Base-by-base conservation (phyloP, 2,113 vertebrate species). In the Brachirus orientalis region DNA sequence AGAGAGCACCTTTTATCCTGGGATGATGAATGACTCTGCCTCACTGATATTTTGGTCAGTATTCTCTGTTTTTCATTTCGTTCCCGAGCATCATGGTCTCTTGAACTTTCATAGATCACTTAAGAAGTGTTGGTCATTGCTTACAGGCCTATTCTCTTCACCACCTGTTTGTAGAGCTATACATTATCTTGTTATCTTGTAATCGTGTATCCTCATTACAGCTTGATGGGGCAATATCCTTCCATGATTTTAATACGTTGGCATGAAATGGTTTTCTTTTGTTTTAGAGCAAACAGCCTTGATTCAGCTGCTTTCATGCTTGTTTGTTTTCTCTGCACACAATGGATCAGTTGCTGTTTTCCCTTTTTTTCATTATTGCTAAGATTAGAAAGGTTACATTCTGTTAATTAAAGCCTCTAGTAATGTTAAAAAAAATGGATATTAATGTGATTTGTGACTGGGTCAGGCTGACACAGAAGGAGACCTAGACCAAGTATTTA, bases 1-100 rank as follows among this genome's bases (percentile, higher is more conserved):
- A 61, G 79, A 77, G 82, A 75, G 79, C 73, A 85, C 38, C 66
- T 90, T 90, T 90, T 80, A 81, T 90, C 80, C 81, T 58, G 6
- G 37, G 52, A 65, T 88, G 85, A 88, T 88, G 72, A 86, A 89
- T 89, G 66, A 63, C 48, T 78, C 55, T 77, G 84, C 71, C 82
- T 87, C 79, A 63, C 64, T 74, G 81, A 90, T 86, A 84, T 88
- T 85, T 75, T 68, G 78, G 80, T 82, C 83, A 91, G 75, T 87
- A 88, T 89, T 80, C 72, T 86, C 81, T 77, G 79, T 82, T 83
- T n/a, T 86, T 87, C 76, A 89, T 90, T 85, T 71, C 73, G 66
- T 66, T 77, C 50, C 80, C 17, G 69, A 75, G 71, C 66, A 63
- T 28, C 3, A 28, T 69, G 82, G 58, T 70, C 72, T 72, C 52